These are phyloP conservation scores for Ommatoiulus sabulosus DNA, from an alignment of 2,888 invertebrate species.

Conservation along the genomic window DNA sequence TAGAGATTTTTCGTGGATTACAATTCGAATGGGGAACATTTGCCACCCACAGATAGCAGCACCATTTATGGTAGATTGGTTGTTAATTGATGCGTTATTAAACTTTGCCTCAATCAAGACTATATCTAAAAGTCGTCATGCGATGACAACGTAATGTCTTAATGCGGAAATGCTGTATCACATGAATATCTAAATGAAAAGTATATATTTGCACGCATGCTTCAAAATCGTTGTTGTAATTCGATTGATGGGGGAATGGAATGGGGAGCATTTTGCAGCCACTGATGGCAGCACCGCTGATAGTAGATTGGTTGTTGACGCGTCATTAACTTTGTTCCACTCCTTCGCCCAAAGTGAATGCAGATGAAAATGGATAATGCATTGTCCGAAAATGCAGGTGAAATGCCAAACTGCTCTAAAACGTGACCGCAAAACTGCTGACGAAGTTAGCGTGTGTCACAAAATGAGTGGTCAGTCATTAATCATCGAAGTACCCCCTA, in stretches of 20 bases:
- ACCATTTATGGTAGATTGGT: not conserved
- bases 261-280: not conserved
- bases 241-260: not conserved
- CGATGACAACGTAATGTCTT: too few species aligned
- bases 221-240: too few species aligned
- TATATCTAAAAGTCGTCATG: too few species aligned
- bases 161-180: too few species aligned
- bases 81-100: not conserved
- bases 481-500: not conserved
- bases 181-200: too few species aligned
- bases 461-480: constrained; percentile 24
- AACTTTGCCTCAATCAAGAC: not conserved
- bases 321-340: not conserved
- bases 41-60: not conserved
- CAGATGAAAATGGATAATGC: not conserved
- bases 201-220: too few species aligned
- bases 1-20: too few species aligned
- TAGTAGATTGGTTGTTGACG: not conserved
- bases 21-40: not conserved
- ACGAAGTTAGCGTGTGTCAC: not conserved
- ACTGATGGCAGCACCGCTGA: not conserved
- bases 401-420: not conserved
- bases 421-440: not conserved
- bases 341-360: not conserved
- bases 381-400: not conserved